Evolutionary conservation across 1,140 invertebrate species (phyloP).

Genomic region (Pemphigus obesinymphae): DNA sequence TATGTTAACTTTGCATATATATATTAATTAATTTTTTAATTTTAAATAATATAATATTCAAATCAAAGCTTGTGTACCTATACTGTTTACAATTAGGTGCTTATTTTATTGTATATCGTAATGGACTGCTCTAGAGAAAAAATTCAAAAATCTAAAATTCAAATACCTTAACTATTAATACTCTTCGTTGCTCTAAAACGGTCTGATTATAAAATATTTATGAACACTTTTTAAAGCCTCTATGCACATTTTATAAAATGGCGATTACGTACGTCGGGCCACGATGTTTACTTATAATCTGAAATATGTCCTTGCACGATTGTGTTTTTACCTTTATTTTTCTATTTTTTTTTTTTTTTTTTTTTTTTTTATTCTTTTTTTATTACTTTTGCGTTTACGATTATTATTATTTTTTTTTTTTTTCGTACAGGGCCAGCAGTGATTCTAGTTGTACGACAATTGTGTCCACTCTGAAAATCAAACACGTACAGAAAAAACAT

Average conservation of each 20-base stretch:
- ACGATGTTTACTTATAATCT: not conserved
- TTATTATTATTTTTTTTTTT: not conserved
- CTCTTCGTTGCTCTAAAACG: not conserved
- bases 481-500: constrained; percentile 52
- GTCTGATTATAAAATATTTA: not conserved
- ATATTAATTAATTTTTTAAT: too few relatives aligned
- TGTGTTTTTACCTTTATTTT: not conserved
- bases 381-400: too few relatives aligned
- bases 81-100: too few relatives aligned
- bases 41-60: too few relatives aligned
- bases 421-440: constrained; percentile 49
- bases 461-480: constrained; percentile 51
- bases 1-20: too few relatives aligned
- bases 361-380: too few relatives aligned
- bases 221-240: not conserved
- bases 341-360: too few relatives aligned
- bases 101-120: too few relatives aligned
- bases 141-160: not conserved
- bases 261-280: not conserved
- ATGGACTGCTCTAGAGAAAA: not conserved
- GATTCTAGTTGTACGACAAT: constrained; percentile 48
- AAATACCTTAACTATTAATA: not conserved
- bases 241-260: not conserved
- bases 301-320: not conserved
- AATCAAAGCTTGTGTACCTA: too few relatives aligned